Base-by-base conservation (phyloP, 2,888 invertebrate species). In the Stramonita haemastoma region DNA sequence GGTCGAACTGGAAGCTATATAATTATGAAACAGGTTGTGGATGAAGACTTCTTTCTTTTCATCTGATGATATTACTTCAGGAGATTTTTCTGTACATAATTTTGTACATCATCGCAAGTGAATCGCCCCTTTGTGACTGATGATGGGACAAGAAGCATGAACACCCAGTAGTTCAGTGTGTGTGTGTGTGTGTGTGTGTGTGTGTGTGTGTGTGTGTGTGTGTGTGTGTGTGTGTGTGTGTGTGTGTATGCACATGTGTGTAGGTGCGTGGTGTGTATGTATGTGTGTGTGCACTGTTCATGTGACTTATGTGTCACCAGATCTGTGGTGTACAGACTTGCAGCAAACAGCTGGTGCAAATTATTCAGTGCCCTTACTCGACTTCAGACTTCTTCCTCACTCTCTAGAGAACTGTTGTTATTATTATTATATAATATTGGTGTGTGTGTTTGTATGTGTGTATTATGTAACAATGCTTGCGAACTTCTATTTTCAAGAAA, bases 331-430 rank as follows among this genome's bases (percentile, higher is more conserved):
- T 83, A 83, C 46, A 83, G 83, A 83, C 83, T 83, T 26, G 83
- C 83, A 83, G 83, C 83, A 83, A 83, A 83, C 83, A 34, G 83
- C 83, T 83, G 83, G 83, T 83, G 34, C 83, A 83, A 46, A 83
- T 83, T 83, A 83, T 83, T 32, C 83, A 83, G 83, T 83, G 83
- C 83, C 83, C 83, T 83, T 83, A 32, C 11, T 6, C 1, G 17
- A 83, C 36, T 46, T 11, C 19, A 34, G 36, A 34, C 83, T 83
- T 83, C 83, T 46, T 83, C 73, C n/a, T 73, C 26, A 22, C 73
- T 73, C 26, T 73, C 22, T 73, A 73, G 26, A 73, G 8, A n/a
- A 11, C 4, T 26, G 11, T 26, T 26, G 11, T 73, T n/a, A 22
- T n/a, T n/a, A 22, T 8, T 73, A 73, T 22, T 17, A 70, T 22